Evolutionary conservation across 2,797 vertebrate genomes (phyloP), one percentile per base, ranked within the genome.

Genomic region (Pteronotus mesoamericanus): DNA sequence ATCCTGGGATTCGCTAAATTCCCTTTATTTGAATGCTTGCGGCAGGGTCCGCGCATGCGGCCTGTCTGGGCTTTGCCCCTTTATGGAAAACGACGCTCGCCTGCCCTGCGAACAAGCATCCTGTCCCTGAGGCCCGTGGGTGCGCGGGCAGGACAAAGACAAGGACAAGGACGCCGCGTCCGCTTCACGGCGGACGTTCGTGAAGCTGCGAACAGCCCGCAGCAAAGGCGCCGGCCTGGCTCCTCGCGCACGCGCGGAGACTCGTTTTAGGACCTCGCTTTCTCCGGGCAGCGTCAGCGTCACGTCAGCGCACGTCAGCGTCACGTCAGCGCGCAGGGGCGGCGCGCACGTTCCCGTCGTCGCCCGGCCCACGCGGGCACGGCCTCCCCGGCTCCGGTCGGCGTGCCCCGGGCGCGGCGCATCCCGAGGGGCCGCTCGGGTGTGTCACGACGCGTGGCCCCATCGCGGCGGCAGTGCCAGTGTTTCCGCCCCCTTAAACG

Each of bases 31-130:
- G 48, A 72, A 42, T 61, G 32, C 6, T 59, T 57, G 2, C 46
- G 72, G 71, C 83, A 37, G 24, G 72, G 18, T 57, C 53, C 74
- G 77, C 3, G 68, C 86, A 59, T 37, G 19, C 12, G 87, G 78
- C 46, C 53, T 44, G 11, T 75, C 19, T 9, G 22, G 80, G 75
- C 77, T 39, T 39, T 74, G 26, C 57, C 53, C 61, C 66, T 71
- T 53, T 44, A 15, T 84, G 68, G 55, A 90, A 86, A 93, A 83
- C 72, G n/a, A 37, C 18, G 55, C 26, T n/a, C 42, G 37, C 86
- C 39, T 83, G 37, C 24, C 75, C 75, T 66, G 10, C 51, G 68
- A 37, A 71, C 24, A 74, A 59, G 34, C 12, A 34, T 14, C 75
- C 16, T 72, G 22, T 64, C 68, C 18, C 86, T 85, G 89, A 86